phyloP scores from a whole-genome alignment of 1,140 invertebrate species.

The Drosophila tani region DNA sequence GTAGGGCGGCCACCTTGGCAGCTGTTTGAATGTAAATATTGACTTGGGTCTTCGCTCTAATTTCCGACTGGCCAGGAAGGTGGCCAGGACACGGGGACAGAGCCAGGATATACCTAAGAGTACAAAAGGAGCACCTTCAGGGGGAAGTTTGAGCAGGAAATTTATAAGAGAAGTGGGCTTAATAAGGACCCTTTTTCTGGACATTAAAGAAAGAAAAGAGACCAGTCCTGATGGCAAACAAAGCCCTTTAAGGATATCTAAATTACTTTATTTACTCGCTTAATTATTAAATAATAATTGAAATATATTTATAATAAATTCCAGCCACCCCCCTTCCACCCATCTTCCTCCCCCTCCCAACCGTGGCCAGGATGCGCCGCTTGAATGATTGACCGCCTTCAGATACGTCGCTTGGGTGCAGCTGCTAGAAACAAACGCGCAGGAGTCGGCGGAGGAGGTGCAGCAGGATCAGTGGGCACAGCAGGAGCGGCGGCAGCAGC shows the following conservation, averaged over 20 bases:
- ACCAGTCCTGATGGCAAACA: too few relatives aligned
- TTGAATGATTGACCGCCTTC: slow-evolving; percentile 84
- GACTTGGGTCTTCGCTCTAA: slow-evolving; percentile 34
- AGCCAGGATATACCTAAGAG: too few relatives aligned
- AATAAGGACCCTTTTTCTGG: too few relatives aligned
- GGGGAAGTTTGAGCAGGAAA: neutral
- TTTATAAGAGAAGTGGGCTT: neutral
- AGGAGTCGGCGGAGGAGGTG: slow-evolving; percentile 40
- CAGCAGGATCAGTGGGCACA: neutral
- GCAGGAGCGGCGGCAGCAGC: slow-evolving; percentile 2
- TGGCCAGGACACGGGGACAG: too few relatives aligned
- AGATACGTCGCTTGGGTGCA: slow-evolving; percentile 82
- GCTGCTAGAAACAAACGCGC: slow-evolving; percentile 77
- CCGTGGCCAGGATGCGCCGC: slow-evolving; percentile 57
- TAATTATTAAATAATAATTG: neutral
- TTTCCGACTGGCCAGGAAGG: slow-evolving; percentile 22
- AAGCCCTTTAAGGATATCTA: too few relatives aligned
- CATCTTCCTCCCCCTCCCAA: slow-evolving; percentile 2
- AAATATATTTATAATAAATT: neutral
- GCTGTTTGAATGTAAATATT: slow-evolving; percentile 64
- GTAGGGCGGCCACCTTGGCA: slow-evolving; percentile 36
- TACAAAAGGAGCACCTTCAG: neutral
- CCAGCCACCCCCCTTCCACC: neutral
- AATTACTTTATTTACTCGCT: too few relatives aligned
- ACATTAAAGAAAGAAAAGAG: too few relatives aligned